A percentile compares a stretch with the other conserved stretches of the same genome.
phyloP scores from a whole-genome alignment of 2,888 invertebrate species.

The Dryobotodes eremita region DNA sequence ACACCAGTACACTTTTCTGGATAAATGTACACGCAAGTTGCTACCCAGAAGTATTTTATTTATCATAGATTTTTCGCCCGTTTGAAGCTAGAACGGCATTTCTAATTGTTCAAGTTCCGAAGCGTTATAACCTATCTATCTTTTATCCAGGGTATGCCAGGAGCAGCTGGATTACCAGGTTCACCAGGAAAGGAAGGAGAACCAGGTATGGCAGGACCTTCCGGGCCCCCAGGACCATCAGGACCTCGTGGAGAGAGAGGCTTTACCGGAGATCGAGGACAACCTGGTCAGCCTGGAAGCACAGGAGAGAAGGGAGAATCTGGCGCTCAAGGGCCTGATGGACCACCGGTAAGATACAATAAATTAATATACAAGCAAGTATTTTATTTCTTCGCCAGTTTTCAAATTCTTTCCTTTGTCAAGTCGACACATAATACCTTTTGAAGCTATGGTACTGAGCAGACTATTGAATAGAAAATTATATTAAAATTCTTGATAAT shows the following conservation, averaged over 20 bases:
- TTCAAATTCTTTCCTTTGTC: neutral
- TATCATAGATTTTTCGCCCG: neutral
- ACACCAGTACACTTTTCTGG: neutral
- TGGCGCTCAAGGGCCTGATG: conserved; percentile 93
- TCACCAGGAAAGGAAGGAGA: conserved; percentile 95
- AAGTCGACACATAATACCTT: too few relatives aligned
- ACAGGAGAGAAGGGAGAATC: conserved; percentile 92
- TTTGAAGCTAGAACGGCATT: too few relatives aligned
- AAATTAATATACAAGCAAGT: too few relatives aligned
- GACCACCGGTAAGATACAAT: conserved; percentile 90
- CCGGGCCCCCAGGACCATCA: conserved; percentile 91
- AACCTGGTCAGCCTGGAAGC: conserved; percentile 92
- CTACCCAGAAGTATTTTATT: too few relatives aligned
- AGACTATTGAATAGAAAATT: neutral
- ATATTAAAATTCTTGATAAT: neutral
- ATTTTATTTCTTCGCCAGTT: neutral
- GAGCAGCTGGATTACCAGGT: conserved; percentile 93
- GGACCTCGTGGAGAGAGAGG: conserved; percentile 93
- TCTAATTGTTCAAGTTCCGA: neutral
- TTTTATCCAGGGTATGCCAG: conserved; percentile 92
- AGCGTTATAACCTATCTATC: conserved; percentile 1
- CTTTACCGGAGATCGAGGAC: conserved; percentile 94
- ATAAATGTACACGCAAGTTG: too few relatives aligned
- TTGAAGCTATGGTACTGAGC: neutral
- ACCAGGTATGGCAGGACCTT: conserved; percentile 92